A percentile compares a stretch with the other conserved stretches of the same genome.
Evolutionary conservation across 2,888 invertebrate species (phyloP).

Genomic region (Eristalinus sepulchralis): DNA sequence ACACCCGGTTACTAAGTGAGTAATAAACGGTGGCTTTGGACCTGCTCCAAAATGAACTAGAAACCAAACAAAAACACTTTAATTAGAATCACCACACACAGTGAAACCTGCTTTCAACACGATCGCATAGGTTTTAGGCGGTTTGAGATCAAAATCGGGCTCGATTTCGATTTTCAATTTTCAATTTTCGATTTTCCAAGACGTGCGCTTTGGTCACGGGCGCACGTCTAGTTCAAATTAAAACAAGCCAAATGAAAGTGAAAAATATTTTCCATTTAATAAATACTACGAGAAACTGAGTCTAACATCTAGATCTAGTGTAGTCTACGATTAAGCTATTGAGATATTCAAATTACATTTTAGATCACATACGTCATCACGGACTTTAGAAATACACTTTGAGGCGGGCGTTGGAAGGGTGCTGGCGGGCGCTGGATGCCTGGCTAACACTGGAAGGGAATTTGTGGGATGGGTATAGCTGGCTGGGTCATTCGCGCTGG

Average conservation of each 20-base stretch:
- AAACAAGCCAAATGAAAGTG: constrained; percentile 23
- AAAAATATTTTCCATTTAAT: constrained; percentile 37
- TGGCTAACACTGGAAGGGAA: constrained; percentile 47
- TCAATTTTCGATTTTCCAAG: neutral
- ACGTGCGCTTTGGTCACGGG: neutral
- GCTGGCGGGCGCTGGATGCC: neutral
- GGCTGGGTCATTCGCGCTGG: constrained; percentile 30
- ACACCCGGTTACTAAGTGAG: constrained; percentile 46
- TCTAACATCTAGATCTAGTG: constrained; percentile 6
- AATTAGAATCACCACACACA: constrained; percentile 34
- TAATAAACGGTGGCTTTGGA: constrained; percentile 34
- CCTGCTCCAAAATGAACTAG: constrained; percentile 43
- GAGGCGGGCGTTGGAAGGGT: neutral
- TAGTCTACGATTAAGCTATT: constrained; percentile 36
- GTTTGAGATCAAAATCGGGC: neutral
- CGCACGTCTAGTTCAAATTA: neutral
- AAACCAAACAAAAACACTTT: constrained; percentile 47
- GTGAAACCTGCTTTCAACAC: constrained; percentile 61
- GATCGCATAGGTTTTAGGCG: constrained; percentile 31
- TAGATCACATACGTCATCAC: constrained; percentile 68
- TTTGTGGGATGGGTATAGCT: constrained; percentile 33
- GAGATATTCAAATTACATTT: constrained; percentile 62
- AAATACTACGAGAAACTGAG: constrained; percentile 25
- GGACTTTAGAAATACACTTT: constrained; percentile 3
- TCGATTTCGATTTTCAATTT: neutral